Evolutionary conservation across 2,797 vertebrate species (phyloP), one percentile per base, ranked within the genome.

Genomic region (Pelobates cultripes): DNA sequence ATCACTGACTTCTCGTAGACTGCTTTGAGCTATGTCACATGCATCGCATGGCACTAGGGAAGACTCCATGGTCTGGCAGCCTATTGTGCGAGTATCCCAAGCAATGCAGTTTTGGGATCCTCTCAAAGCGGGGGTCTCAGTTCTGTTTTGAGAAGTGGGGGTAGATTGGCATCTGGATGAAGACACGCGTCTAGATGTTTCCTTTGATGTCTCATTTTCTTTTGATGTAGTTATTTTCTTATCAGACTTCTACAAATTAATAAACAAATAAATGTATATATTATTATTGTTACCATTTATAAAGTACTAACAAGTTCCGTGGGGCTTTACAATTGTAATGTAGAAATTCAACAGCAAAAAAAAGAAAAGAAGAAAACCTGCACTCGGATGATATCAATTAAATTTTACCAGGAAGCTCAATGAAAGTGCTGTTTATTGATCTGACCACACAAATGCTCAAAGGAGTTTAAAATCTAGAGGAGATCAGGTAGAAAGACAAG

Each of bases 1-100:
- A 10, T 88, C 89, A 79, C 95, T 94, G 0, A 95, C 95, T 81
- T 94, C 89, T 15, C 28, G 88, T 78, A 98, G 88, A 85, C 90
- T 85, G 9, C 87, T 87, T 86, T 97, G 97, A 14, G 94, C 87
- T 0, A 88, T 86, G 75, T 88, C 81, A 12, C 97, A 99, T 0
- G 90, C 88, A 2, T 92, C 87, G 0, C 98, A 99, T 75, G 95
- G 93, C 28, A 89, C 87, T 43, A 91, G 90, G 10, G 92, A 88
- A 0, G 90, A 92, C 80, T 91, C 88, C 0, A 88, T 0, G 0
- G 94, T 96, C 91, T 97, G 96, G 0, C 87, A 91, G 85, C 90
- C 77, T 51, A 91, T 53, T 0, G 88, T 93, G 73, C 9, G 64
- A 44, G 81, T 81, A 13, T 87, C 75, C 3, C n/a, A 40, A 10